phyloP scores from a whole-genome alignment of 1,140 invertebrate genomes.

The Saccostrea glomerata region DNA sequence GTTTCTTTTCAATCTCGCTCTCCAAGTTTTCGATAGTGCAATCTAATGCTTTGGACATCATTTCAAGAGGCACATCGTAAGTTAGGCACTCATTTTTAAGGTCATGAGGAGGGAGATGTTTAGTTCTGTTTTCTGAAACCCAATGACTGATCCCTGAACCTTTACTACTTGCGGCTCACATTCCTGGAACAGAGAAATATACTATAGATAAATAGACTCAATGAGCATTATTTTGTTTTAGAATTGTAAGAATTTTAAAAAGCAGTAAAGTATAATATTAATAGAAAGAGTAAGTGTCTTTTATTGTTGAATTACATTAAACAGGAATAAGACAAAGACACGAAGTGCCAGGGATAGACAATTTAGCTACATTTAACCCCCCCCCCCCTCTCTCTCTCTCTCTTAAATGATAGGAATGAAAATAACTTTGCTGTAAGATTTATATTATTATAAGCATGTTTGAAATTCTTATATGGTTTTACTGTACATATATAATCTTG shows the following conservation, averaged over 20 bases:
- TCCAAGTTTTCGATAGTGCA: not conserved
- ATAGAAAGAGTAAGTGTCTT: not conserved
- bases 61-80: not conserved
- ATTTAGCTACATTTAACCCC: too few relatives aligned
- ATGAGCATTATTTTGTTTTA: not conserved
- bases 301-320: too few relatives aligned
- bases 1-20: not conserved
- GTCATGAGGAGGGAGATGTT: constrained; percentile 7
- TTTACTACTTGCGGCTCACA: not conserved
- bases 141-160: not conserved
- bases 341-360: too few relatives aligned
- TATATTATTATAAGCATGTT: not conserved
- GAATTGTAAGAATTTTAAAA: not conserved
- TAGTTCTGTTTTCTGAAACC: not conserved
- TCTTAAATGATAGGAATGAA: too few relatives aligned
- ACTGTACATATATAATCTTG: not conserved
- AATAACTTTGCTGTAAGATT: not conserved
- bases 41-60: not conserved
- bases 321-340: too few relatives aligned
- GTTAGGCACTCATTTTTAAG: not conserved
- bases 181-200: not conserved
- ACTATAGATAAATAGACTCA: not conserved
- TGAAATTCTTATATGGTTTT: not conserved
- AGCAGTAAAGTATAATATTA: not conserved
- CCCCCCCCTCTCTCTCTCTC: too few relatives aligned